Evolutionary conservation across 2,797 vertebrate genomes (phyloP), one percentile per base, ranked within the genome.

Genomic region (Zalophus californianus): DNA sequence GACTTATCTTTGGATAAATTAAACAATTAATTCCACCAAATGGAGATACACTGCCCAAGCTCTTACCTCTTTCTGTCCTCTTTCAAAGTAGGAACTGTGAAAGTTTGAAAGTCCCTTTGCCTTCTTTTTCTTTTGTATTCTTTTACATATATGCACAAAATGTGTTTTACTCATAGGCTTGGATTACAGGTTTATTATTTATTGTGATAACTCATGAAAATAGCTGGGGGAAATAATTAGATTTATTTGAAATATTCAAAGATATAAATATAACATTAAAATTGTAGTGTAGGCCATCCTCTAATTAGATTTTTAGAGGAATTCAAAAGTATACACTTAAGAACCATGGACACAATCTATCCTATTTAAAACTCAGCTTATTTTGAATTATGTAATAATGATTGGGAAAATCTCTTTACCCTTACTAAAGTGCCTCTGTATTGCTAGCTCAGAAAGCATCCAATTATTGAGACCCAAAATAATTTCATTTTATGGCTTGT

Each of bases 271-370:
- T 84, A 80, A 85, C 11, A 86, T 72, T 86, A 77, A 12, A 38
- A 60, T 56, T 50, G 0, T 23, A 86, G 41, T 21, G 1, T 21
- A 54, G n/a, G 3, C 13, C 7, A 18, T 94, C 14, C 88, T 86
- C 23, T 94, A 83, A 66, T 83, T 79, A 77, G 25, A 58, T 58
- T 83, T 83, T 94, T 68, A 89, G n/a, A 78, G 18, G n/a, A 95
- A 80, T 90, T 96, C 79, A 54, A 82, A 91, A 83, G 14, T 58
- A 72, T 18, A 25, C 2, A 32, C 23, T 73, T 83, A 88, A 92
- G 5, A 72, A 66, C 11, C 14, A 29, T 38, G 75, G 73, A 86
- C 70, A 78, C 5, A 48, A 3, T n/a, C 7, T 90, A 8, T n/a
- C 35, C 23, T 80, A 72, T 62, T 14, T 54, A 8, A 3, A 58